Conservation (phyloP, 2,888 invertebrate species). For the Sinotaia quadrata region DNA sequence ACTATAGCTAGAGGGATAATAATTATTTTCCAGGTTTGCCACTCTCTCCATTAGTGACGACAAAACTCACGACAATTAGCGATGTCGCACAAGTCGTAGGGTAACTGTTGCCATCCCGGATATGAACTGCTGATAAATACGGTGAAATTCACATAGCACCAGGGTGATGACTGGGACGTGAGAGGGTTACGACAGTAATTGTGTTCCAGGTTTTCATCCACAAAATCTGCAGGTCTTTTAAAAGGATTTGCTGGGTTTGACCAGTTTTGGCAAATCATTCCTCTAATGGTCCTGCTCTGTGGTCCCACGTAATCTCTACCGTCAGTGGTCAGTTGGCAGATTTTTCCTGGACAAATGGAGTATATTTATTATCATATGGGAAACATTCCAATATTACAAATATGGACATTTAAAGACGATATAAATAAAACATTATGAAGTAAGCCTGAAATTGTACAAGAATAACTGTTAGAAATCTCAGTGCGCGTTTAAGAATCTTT, state of each 20-base stretch:
- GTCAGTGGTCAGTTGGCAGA: neutral
- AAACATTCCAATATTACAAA: too few relatives aligned
- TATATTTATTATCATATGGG: too few relatives aligned
- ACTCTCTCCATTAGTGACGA: too few relatives aligned
- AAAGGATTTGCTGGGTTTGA: neutral
- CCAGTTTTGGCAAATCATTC: neutral
- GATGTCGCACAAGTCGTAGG: neutral
- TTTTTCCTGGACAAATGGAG: neutral
- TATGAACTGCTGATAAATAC: neutral
- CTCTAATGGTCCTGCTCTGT: neutral
- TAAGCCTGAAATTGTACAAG: too few relatives aligned
- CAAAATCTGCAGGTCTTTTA: neutral
- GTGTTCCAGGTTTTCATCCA: neutral
- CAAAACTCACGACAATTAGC: neutral
- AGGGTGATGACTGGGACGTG: neutral
- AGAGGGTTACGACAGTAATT: neutral
- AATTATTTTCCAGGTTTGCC: too few relatives aligned
- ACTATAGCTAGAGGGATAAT: too few relatives aligned
- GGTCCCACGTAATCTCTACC: neutral
- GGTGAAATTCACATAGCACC: neutral
- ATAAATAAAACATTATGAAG: too few relatives aligned
- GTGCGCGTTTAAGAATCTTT: too few relatives aligned
- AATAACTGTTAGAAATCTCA: too few relatives aligned
- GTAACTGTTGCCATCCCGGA: too few relatives aligned
- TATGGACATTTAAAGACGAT: too few relatives aligned